These are phyloP conservation scores for Cryptoprocta ferox DNA, from an alignment of 2,797 vertebrate genomes.

Conservation along the genomic window DNA sequence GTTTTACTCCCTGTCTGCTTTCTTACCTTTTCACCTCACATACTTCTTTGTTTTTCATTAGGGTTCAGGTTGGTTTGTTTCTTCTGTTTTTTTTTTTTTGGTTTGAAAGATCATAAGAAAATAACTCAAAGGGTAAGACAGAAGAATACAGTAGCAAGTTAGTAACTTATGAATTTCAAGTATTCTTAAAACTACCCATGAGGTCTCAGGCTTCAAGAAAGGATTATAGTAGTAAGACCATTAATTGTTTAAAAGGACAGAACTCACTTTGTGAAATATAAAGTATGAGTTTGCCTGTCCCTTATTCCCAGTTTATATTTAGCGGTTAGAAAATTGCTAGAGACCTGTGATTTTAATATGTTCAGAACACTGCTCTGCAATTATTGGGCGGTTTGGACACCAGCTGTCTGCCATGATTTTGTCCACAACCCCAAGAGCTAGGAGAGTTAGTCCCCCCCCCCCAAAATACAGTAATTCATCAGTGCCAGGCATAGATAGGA, in stretches of 20 bases:
- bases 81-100: not conserved
- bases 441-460: not conserved
- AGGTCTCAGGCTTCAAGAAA: not conserved
- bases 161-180: not conserved
- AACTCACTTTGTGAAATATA: conserved; percentile 60
- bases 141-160: not conserved
- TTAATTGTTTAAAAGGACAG: conserved; percentile 67
- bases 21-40: not conserved
- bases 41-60: not conserved
- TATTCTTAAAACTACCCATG: not conserved
- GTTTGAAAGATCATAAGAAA: not conserved
- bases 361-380: conserved; percentile 65
- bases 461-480: conserved; percentile 50
- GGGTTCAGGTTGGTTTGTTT: not conserved
- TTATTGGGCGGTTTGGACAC: conserved; percentile 58
- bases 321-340: conserved; percentile 58
- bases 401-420: conserved; percentile 18
- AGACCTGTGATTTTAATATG: conserved; percentile 67
- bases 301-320: conserved; percentile 64
- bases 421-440: not conserved
- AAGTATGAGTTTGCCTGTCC: conserved; percentile 42
- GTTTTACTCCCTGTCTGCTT: not conserved
- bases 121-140: not conserved
- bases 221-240: conserved; percentile 1
- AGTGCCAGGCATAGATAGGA: not conserved